phyloP scores from a whole-genome alignment of 2,797 vertebrate genomes.

The Helicolenus hilgendorfi region DNA sequence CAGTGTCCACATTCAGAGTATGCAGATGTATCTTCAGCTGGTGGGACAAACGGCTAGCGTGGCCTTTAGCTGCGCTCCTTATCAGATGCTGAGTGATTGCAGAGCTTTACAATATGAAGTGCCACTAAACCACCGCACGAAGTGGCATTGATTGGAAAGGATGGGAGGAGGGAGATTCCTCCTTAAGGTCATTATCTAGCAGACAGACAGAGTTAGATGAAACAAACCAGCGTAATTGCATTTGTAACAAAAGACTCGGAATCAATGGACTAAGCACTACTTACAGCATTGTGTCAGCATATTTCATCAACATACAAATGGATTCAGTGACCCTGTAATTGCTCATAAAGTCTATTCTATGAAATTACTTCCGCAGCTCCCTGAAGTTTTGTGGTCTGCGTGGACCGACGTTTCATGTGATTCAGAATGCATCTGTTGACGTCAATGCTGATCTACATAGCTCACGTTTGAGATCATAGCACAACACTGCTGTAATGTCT shows the following conservation, averaged over 20 bases:
- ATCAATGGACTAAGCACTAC: slow-evolving; percentile 68
- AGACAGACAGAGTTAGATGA: slow-evolving; percentile 64
- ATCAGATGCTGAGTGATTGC: slow-evolving; percentile 74
- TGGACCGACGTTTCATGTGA: background rate
- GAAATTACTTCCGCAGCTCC: slow-evolving; percentile 7
- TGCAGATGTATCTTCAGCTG: slow-evolving; percentile 8
- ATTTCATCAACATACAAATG: slow-evolving; percentile 72
- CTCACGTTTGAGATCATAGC: background rate
- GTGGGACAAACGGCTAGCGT: slow-evolving; percentile 18
- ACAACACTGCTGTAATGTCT: background rate
- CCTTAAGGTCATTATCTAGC: slow-evolving; percentile 80
- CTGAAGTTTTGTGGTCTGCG: background rate
- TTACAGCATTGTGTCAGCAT: slow-evolving; percentile 51
- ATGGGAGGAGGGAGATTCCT: slow-evolving; percentile 64
- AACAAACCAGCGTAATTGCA: slow-evolving; percentile 81
- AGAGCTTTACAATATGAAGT: slow-evolving; percentile 76
- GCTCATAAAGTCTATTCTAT: slow-evolving; percentile 45
- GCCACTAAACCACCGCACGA: slow-evolving; percentile 67
- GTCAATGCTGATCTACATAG: background rate
- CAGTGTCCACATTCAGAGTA: background rate
- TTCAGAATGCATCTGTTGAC: background rate
- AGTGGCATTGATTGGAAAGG: slow-evolving; percentile 80
- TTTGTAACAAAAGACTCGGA: slow-evolving; percentile 74
- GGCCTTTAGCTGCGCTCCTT: slow-evolving; percentile 11
- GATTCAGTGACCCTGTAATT: slow-evolving; percentile 57